Percentiles rank a stretch among this genome's conserved stretches.
phyloP scores from a whole-genome alignment of 2,888 invertebrate genomes.

The Phyllotreta striolata region DNA sequence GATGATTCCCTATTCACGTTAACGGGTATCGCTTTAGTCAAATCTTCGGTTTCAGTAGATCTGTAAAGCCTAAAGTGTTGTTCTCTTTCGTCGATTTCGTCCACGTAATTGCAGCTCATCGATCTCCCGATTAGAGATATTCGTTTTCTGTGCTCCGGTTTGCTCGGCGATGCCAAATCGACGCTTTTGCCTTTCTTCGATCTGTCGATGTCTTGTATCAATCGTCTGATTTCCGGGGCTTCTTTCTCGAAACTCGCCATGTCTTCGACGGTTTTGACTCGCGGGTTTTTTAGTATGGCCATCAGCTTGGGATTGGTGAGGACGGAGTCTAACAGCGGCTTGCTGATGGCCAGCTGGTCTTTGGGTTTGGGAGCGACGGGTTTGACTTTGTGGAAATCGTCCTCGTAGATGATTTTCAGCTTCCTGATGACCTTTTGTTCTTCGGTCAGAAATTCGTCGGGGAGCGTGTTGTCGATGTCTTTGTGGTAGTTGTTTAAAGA shows the following conservation, averaged over 20 bases:
- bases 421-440: conserved; percentile 54
- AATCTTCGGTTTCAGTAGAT: conserved; percentile 41
- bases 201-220: conserved; percentile 30
- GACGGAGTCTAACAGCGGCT: conserved; percentile 56
- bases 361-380: conserved; percentile 54
- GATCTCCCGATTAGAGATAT: conserved; percentile 38
- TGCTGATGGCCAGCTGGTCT: conserved; percentile 56
- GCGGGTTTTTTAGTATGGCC: conserved; percentile 51
- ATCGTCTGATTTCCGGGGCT: conserved; percentile 26
- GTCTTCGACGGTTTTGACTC: conserved; percentile 49
- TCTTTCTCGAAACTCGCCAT: conserved; percentile 35
- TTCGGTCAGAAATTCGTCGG: conserved; percentile 52
- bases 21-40: conserved; percentile 30
- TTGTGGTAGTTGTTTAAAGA: conserved; percentile 51
- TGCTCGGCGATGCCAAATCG: conserved; percentile 14
- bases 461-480: conserved; percentile 53
- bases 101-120: conserved; percentile 48
- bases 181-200: conserved; percentile 31
- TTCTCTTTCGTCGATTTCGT: conserved; percentile 34
- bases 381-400: conserved; percentile 47
- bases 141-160: conserved; percentile 25
- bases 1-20: conserved; percentile 28
- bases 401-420: conserved; percentile 54
- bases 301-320: conserved; percentile 54
- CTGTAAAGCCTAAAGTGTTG: conserved; percentile 38